These are phyloP conservation scores for Abrostola tripartita DNA, from an alignment of 2,888 invertebrate genomes.

Conservation along the genomic window DNA sequence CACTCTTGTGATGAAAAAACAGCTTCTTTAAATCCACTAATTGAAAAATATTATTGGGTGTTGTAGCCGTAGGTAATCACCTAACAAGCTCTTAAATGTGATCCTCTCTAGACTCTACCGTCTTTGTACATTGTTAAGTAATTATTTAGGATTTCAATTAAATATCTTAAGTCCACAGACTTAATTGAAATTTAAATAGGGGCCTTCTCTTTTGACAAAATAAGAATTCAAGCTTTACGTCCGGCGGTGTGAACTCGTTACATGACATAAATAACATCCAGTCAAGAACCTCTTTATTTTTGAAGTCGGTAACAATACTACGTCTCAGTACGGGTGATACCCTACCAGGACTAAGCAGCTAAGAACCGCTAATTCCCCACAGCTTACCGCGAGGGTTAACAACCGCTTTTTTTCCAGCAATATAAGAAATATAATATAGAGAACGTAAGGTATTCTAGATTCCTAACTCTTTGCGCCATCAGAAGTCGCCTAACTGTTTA, in stretches of 20 bases:
- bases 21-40: no score
- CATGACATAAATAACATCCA: neutral
- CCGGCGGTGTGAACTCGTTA: no score
- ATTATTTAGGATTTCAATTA: no score
- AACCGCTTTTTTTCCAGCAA: neutral
- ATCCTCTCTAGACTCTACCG: no score
- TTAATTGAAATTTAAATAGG: no score
- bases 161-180: no score
- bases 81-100: neutral
- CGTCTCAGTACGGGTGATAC: neutral
- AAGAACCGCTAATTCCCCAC: neutral
- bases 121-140: no score
- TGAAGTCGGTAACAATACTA: neutral
- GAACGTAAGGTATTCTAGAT: neutral
- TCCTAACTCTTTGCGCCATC: neutral
- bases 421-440: no score
- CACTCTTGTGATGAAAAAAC: neutral
- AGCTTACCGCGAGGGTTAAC: slow-evolving; percentile 4
- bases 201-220: no score
- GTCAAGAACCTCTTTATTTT: neutral
- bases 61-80: neutral
- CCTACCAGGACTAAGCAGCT: neutral
- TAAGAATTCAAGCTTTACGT: no score
- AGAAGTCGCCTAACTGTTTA: slow-evolving; percentile 42
- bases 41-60: no score